Base-by-base conservation (phyloP, 2,113 vertebrate species). In the Xenus cinereus region DNA sequence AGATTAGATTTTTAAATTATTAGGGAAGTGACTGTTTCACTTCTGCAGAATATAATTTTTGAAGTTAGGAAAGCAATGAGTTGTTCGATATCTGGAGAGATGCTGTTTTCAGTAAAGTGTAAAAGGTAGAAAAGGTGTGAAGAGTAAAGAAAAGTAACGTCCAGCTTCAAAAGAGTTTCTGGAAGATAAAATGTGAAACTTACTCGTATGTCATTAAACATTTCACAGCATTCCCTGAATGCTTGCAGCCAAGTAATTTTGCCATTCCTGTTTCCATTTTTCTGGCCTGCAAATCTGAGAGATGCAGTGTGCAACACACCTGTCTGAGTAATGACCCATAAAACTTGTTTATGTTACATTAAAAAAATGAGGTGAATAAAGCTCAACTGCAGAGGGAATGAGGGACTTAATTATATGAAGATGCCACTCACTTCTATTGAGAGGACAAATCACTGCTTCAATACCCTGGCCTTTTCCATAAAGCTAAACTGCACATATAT, bases 291-390 rank as follows among this genome's bases (percentile, higher is more conserved):
- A 77, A 66, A 89, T 95, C 85, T 95, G 77, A 92, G 89, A 77
- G 43, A 67, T 15, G 17, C 53, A 80, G 60, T 59, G 21, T 71
- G 50, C 28, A 89, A 71, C 86, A 78, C 93, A 96, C 93, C 94
- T 95, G 79, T 89, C 79, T 94, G 85, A 97, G 77, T 97, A 97
- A 95, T 75, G 85, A 96, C 92, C 81, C 86, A 87, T 96, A 94
- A 94, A 93, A 89, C 75, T 89, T 96, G 90, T 97, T 97, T 97
- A 89, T 95, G 76, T 96, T 95, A 74, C 92, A 50, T 96, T 91
- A 74, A 95, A 97, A 97, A 96, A 92, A 80, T 73, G 30, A 90
- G 72, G 46, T 87, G 77, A 94, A 92, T 94, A 93, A 96, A 87
- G 77, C 92, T 96, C 79, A 96, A 95, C 75, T 84, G 93, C 82